Percentiles rank a stretch among this genome's conserved stretches.
phyloP scores from a whole-genome alignment of 2,797 vertebrate genomes.

The Myotis myotis region DNA sequence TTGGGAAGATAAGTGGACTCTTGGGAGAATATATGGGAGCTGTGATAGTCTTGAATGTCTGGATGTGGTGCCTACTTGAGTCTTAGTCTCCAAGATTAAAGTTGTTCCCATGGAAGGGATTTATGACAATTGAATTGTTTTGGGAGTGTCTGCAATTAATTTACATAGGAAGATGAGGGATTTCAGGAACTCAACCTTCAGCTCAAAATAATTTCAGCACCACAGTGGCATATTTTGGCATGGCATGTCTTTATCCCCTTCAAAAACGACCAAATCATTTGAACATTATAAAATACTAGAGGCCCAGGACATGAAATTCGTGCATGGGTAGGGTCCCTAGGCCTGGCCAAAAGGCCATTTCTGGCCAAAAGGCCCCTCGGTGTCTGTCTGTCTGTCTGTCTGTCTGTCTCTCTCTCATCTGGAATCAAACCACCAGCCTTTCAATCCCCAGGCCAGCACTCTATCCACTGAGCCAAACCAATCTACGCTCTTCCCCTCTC shows the following conservation, averaged over 20 bases:
- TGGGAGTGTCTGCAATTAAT: not conserved
- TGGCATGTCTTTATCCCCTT: not conserved
- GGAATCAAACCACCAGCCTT: no score
- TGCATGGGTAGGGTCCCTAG: no score
- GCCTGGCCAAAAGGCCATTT: no score
- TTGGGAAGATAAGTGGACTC: not conserved
- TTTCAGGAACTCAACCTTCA: not conserved
- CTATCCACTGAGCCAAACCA: no score
- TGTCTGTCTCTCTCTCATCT: no score
- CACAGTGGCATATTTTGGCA: not conserved
- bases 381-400: no score
- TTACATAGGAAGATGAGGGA: not conserved
- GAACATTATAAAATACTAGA: not conserved
- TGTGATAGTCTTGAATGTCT: not conserved
- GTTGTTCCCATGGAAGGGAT: not conserved
- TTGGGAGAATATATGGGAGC: not conserved
- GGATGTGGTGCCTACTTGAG: not conserved
- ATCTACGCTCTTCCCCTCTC: no score
- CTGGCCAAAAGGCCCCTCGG: no score
- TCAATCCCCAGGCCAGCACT: no score
- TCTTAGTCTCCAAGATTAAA: not conserved
- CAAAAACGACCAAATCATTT: not conserved
- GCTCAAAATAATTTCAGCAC: constrained; percentile 20
- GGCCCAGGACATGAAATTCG: no score
- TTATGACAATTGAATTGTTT: not conserved